Base-by-base conservation (phyloP, 2,113 vertebrate genomes). In the Thalassarche chlororhynchos region DNA sequence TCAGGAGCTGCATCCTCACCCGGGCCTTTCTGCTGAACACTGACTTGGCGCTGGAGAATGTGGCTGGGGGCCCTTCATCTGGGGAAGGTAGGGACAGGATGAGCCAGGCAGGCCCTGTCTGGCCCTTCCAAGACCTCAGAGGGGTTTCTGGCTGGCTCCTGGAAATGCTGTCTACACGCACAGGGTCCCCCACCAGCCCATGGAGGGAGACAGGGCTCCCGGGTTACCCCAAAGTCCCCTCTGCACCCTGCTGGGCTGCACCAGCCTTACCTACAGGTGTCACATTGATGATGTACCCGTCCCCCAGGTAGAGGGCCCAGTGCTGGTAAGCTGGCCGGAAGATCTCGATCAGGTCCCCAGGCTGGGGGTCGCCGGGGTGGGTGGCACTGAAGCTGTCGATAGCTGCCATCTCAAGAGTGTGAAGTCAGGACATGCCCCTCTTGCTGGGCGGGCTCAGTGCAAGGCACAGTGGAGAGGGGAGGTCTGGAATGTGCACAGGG, bases 291-390 rank as follows among this genome's bases (percentile, higher is more conserved):
- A 99, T 98, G 87, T 99, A 99, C 49, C 99, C 99, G 6, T 99
- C 99, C 81, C 99, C 99, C 93, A 99, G 66, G 96, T 99, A 99
- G 38, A 99, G 98, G 20, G 99, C 99, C 99, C 99, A 99, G 96
- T 99, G 99, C 97, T 99, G 99, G 97, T 99, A 99, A 62, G 98
- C 97, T 21, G 98, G 97, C 84, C 99, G 98, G 91, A 99, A 98
- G 90, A 99, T 99, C 98, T 99, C 99, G 25, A 99, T 99, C 93
- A 99, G 98, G 98, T 99, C 99, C 90, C 99, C 99, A 5, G 99
- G 99, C 87, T 98, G 92, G 38, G 99, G 99, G 90, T 98, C 96
- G 24, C 96, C 97, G 24, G 96, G 93, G 83, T 95, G 90, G 44
- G 94, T 90, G 91, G 97, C 77, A 64, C 92, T 95, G 97, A 99